phyloP scores from a whole-genome alignment of 2,797 vertebrate species.

The Falco peregrinus region DNA sequence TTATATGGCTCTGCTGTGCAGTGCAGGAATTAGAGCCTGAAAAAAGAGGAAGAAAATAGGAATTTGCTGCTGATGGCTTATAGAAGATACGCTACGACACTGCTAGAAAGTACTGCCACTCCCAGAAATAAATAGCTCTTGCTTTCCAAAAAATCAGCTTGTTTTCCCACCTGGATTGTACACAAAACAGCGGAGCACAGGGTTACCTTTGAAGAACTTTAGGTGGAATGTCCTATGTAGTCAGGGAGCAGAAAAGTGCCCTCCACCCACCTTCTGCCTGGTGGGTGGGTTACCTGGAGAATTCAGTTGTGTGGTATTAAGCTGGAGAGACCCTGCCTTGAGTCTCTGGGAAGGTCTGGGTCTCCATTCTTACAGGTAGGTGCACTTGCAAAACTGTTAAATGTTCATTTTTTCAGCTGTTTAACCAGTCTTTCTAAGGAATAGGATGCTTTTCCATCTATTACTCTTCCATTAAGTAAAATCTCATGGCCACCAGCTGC shows the following conservation, averaged over 20 bases:
- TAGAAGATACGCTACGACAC: background rate
- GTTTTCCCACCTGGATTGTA: background rate
- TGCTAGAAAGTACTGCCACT: background rate
- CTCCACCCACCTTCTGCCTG: background rate
- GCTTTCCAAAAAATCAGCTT: background rate
- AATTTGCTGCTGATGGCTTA: background rate
- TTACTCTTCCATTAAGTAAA: background rate
- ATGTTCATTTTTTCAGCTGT: background rate
- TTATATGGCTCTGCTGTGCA: background rate
- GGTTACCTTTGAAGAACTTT: background rate
- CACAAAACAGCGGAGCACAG: background rate
- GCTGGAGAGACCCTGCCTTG: background rate
- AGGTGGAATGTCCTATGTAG: background rate
- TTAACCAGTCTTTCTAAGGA: background rate
- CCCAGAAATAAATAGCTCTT: background rate
- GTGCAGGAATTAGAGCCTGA: background rate
- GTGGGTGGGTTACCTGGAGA: background rate
- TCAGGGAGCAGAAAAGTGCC: background rate
- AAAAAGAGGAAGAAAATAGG: background rate
- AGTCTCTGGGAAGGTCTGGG: background rate
- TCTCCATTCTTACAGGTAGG: background rate
- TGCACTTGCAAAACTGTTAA: background rate
- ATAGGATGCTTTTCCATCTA: background rate
- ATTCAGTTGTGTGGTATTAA: background rate
- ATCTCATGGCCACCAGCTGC: background rate